phyloP scores from a whole-genome alignment of 2,888 invertebrate genomes.

The Parnassius apollo region DNA sequence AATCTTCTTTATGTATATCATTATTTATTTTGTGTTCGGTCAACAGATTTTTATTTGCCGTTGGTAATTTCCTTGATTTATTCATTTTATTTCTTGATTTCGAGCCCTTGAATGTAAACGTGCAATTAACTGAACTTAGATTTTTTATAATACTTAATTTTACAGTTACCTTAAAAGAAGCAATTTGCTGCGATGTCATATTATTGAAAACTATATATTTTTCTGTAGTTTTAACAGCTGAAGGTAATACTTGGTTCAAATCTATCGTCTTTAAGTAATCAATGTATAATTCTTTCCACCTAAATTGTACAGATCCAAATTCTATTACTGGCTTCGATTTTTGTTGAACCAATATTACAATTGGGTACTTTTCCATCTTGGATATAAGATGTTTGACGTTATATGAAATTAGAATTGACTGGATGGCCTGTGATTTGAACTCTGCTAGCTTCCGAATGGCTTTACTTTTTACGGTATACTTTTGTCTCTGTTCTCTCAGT shows the following conservation, averaged over 20 bases:
- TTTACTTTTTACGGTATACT: conserved; percentile 36
- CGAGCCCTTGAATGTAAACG: conserved; percentile 12
- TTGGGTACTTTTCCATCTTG: conserved; percentile 55
- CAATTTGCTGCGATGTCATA: conserved; percentile 23
- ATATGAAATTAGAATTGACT: conserved; percentile 46
- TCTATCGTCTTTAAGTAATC: conserved; percentile 48
- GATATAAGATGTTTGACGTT: conserved; percentile 42
- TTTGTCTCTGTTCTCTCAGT: conserved; percentile 36
- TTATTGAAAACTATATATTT: conserved; percentile 55
- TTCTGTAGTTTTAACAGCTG: conserved; percentile 38
- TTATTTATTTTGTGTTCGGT: background rate
- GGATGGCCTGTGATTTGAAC: conserved; percentile 37
- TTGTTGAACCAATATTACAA: conserved; percentile 54
- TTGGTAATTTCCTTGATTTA: background rate
- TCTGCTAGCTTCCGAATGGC: conserved; percentile 30
- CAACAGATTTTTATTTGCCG: background rate
- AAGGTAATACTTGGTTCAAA: conserved; percentile 31
- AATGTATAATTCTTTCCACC: conserved; percentile 51
- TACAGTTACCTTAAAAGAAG: conserved; percentile 53
- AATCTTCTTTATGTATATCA: background rate
- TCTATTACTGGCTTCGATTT: conserved; percentile 40
- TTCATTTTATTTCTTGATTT: conserved; percentile 9
- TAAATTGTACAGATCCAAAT: conserved; percentile 51
- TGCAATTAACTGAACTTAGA: conserved; percentile 2
- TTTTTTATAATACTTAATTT: conserved; percentile 41